Evolutionary conservation across 2,797 vertebrate species (phyloP), one percentile per base, ranked within the genome.

Genomic region (Avahi laniger): DNA sequence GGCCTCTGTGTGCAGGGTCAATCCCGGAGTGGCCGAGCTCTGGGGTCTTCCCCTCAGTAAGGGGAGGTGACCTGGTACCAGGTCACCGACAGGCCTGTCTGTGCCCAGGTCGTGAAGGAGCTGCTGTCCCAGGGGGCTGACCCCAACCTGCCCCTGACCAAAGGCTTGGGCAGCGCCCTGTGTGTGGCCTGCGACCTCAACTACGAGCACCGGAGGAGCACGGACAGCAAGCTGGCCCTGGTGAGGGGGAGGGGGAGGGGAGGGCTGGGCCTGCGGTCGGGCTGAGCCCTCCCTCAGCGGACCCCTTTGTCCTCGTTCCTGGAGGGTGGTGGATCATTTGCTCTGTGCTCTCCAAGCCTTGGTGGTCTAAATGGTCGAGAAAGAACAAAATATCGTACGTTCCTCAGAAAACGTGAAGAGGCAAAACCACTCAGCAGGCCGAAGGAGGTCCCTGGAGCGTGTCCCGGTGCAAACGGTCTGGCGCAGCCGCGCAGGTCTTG

Each of bases 121-220:
- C 98, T 99, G 61, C 94, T 99, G 95, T 98, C 98, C 6, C 97
- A 96, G 1, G 99, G 99, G 2, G 99, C 99, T 4, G 98, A 99
- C 96, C 99, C 99, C 63, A 99, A 99, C 98, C 96, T 99, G 48
- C 98, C 96, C 0, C 98, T 99, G 84, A 97, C 98, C 65, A 70
- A 22, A 26, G 95, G 93, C 52, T 91, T 99, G 93, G 99, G 99
- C 97, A 99, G 97, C 0, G 99, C 99, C 18, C 97, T 99, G 50
- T 99, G 99, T 93, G 98, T 98, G 0, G 97, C 98, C 14, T 97
- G 95, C n/a, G 99, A 99, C 97, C 95, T 99, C 94, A 93, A 90
- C 94, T 99, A 99, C 35, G 97, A 98, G 94, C 95, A 95, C 4
- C 97, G 93, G n/a, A 98, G 97, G 81, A 96, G 73, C 15, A 59